Conservation (phyloP, 92 coral and sea anemone genomes). For the Porites lobata region DNA sequence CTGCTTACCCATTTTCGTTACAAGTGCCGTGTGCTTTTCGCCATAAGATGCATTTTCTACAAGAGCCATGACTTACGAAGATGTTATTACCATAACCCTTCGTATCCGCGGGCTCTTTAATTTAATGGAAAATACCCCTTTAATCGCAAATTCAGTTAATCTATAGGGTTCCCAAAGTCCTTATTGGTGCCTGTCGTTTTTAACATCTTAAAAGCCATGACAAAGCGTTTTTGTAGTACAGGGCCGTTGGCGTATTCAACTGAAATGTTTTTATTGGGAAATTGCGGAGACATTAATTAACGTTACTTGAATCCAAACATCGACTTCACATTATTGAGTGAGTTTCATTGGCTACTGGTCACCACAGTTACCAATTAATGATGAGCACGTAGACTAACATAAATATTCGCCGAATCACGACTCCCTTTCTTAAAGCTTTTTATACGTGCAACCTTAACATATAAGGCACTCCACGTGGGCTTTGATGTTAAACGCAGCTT, state of each 20-base stretch:
- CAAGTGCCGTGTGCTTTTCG: no score
- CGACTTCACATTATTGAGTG: not conserved
- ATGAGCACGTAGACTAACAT: conserved; percentile 7
- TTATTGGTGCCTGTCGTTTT: not conserved
- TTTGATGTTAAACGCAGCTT: not conserved
- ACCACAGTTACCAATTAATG: not conserved
- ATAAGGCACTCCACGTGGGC: not conserved
- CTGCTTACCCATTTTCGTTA: no score
- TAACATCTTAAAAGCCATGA: not conserved
- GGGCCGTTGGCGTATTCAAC: not conserved
- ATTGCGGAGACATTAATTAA: no score
- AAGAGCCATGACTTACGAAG: no score
- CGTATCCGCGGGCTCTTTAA: no score
- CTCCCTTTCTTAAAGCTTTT: not conserved
- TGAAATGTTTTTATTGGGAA: no score
- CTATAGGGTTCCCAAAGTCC: not conserved
- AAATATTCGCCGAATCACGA: conserved; percentile 6
- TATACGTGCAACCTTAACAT: not conserved
- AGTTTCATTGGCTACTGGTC: not conserved
- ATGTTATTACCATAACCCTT: no score
- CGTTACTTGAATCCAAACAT: not conserved
- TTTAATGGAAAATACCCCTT: no score
- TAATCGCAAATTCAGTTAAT: not conserved
- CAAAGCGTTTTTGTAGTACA: not conserved
- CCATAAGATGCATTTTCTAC: no score